phyloP scores from a whole-genome alignment of 1,140 invertebrate genomes.

The Orussus abietinus region DNA sequence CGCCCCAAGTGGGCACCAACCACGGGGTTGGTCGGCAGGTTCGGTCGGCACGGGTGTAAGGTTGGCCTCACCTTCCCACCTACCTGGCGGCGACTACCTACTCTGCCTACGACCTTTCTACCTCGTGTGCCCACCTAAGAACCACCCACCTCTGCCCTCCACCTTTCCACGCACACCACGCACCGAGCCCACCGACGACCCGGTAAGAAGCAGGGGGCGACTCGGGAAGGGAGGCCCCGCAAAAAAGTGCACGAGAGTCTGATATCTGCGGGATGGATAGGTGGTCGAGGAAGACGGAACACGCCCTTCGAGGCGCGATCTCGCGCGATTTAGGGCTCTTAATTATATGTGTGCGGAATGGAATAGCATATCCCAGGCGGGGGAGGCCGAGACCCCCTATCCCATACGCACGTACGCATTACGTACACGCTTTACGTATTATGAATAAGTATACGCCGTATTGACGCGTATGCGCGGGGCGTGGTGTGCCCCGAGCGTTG shows the following conservation, averaged over 20 bases:
- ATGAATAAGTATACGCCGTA: slow-evolving; percentile 39
- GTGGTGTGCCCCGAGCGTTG: slow-evolving; percentile 34
- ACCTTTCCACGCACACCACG: too few relatives aligned
- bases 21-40: too few relatives aligned
- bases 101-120: too few relatives aligned
- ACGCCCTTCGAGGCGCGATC: slow-evolving; percentile 39
- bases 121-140: too few relatives aligned
- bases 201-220: background rate
- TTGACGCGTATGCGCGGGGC: slow-evolving; percentile 34
- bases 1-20: too few relatives aligned
- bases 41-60: too few relatives aligned
- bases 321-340: slow-evolving; percentile 45
- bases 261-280: slow-evolving; percentile 32
- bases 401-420: slow-evolving; percentile 12
- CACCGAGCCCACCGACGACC: too few relatives aligned
- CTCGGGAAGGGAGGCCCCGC: background rate
- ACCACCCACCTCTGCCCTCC: too few relatives aligned
- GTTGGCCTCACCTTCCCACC: too few relatives aligned
- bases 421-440: slow-evolving; percentile 26
- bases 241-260: slow-evolving; percentile 11
- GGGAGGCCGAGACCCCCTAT: too few relatives aligned
- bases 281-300: slow-evolving; percentile 22
- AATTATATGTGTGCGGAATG: slow-evolving; percentile 40
- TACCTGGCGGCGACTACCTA: too few relatives aligned
- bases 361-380: slow-evolving; percentile 27